phyloP scores from a whole-genome alignment of 2,888 invertebrate genomes.

The Rutpela maculata region DNA sequence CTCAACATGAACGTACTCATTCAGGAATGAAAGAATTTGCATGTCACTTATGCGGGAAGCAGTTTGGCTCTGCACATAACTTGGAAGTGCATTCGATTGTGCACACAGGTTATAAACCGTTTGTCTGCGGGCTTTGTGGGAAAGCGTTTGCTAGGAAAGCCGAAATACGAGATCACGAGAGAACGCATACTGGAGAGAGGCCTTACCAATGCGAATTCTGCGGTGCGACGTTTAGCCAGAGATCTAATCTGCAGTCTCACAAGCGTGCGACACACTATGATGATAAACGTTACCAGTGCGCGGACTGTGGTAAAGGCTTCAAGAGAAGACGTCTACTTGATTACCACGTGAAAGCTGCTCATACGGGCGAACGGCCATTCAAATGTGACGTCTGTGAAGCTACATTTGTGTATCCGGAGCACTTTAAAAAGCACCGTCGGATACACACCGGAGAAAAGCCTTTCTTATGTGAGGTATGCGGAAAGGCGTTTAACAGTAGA shows the following conservation, averaged over 20 bases:
- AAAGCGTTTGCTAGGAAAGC: slow-evolving; percentile 86
- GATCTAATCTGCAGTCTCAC: slow-evolving; percentile 88
- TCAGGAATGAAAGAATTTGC: slow-evolving; percentile 82
- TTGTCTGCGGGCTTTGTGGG: slow-evolving; percentile 81
- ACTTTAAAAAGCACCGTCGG: slow-evolving; percentile 86
- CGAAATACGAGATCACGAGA: slow-evolving; percentile 87
- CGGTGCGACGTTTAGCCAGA: slow-evolving; percentile 86
- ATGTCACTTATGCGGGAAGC: slow-evolving; percentile 84
- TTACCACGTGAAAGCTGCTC: slow-evolving; percentile 88
- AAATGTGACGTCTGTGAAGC: slow-evolving; percentile 85
- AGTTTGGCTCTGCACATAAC: slow-evolving; percentile 87
- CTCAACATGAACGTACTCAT: slow-evolving; percentile 86
- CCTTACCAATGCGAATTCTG: slow-evolving; percentile 88
- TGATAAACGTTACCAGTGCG: slow-evolving; percentile 78
- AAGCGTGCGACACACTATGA: slow-evolving; percentile 86
- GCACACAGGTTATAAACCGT: slow-evolving; percentile 85
- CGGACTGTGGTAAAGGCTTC: slow-evolving; percentile 83
- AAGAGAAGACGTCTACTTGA: slow-evolving; percentile 84
- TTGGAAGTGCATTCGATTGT: slow-evolving; percentile 84
- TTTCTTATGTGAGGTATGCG: slow-evolving; percentile 83
- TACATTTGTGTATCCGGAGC: slow-evolving; percentile 89
- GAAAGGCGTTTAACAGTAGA: slow-evolving; percentile 88
- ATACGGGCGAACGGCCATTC: slow-evolving; percentile 87
- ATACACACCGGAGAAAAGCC: slow-evolving; percentile 88
- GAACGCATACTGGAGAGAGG: slow-evolving; percentile 88